phyloP scores from a whole-genome alignment of 2,888 invertebrate genomes.

The Xestobium rufovillosum region DNA sequence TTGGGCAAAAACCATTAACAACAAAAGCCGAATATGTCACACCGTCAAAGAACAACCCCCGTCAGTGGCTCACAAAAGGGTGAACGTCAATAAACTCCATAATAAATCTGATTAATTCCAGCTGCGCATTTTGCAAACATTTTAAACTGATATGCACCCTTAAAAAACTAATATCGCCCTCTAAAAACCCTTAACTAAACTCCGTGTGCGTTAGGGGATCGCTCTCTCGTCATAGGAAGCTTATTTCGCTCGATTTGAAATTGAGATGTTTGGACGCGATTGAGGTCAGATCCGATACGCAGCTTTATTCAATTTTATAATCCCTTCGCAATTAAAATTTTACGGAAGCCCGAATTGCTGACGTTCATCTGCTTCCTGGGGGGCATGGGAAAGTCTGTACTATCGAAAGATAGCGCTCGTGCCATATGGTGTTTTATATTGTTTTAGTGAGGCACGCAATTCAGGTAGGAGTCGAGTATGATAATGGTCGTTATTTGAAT shows the following conservation, averaged over 20 bases:
- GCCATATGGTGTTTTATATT: constrained; percentile 30
- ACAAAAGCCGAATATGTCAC: constrained; percentile 36
- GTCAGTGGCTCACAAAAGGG: constrained; percentile 29
- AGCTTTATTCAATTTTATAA: constrained; percentile 2
- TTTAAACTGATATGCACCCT: constrained; percentile 32
- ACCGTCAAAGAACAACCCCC: constrained; percentile 27
- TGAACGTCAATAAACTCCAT: constrained; percentile 32
- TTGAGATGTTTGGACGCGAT: constrained; percentile 31
- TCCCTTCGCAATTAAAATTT: too few relatives aligned
- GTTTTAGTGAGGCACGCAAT: constrained; percentile 22
- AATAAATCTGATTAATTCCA: constrained; percentile 43
- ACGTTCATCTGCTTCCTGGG: constrained; percentile 2
- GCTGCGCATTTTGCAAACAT: constrained; percentile 42
- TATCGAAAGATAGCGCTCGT: constrained; percentile 19
- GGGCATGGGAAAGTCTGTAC: constrained; percentile 5
- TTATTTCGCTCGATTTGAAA: constrained; percentile 36
- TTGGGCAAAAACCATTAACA: constrained; percentile 31
- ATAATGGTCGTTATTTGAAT: too few relatives aligned
- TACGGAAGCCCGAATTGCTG: too few relatives aligned
- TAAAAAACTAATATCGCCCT: constrained; percentile 23
- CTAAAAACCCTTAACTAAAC: constrained; percentile 26
- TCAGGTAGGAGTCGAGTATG: not conserved
- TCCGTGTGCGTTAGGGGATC: constrained; percentile 18
- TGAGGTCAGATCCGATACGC: constrained; percentile 13
- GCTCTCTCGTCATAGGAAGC: constrained; percentile 13